These are phyloP conservation scores for Menidia menidia DNA, from an alignment of 2,797 vertebrate species.

Conservation along the genomic window DNA sequence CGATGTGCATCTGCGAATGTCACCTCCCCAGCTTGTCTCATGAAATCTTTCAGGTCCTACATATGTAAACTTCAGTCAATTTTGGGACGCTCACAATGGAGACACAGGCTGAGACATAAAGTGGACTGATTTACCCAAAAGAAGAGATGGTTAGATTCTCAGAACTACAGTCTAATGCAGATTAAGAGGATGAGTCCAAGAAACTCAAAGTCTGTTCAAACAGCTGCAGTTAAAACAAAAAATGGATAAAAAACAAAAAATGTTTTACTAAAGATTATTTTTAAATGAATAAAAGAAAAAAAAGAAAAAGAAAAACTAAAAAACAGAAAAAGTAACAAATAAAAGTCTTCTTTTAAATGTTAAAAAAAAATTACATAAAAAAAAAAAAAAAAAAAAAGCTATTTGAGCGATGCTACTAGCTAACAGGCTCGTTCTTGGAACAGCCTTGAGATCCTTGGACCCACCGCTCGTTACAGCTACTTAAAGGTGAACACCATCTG, in stretches of 20 bases:
- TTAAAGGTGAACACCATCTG: slow-evolving; percentile 75
- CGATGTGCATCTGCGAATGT: slow-evolving; percentile 98
- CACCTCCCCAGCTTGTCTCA: slow-evolving; percentile 99
- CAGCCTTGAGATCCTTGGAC: slow-evolving; percentile 75
- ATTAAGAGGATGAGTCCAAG: slow-evolving; percentile 67
- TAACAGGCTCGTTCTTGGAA: slow-evolving; percentile 9
- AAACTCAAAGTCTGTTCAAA: slow-evolving; percentile 56
- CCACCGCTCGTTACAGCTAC: slow-evolving; percentile 54
- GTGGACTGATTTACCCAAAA: slow-evolving; percentile 66
- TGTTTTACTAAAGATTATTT: too few species aligned
- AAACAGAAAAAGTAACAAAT: background rate
- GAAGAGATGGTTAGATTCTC: slow-evolving; percentile 73
- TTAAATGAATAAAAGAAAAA: background rate
- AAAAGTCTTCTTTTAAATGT: too few species aligned
- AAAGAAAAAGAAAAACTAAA: too few species aligned
- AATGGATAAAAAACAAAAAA: background rate
- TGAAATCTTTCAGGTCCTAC: slow-evolving; percentile 99
- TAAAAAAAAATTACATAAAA: background rate
- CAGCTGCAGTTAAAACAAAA: slow-evolving; percentile 1
- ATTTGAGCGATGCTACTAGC: background rate
- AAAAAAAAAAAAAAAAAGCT: background rate
- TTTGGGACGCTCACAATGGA: slow-evolving; percentile 47
- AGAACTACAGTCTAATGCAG: slow-evolving; percentile 71
- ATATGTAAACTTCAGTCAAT: slow-evolving; percentile 75
- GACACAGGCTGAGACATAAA: slow-evolving; percentile 56